phyloP scores from a whole-genome alignment of 2,888 invertebrate species.

The Dicycla oo region DNA sequence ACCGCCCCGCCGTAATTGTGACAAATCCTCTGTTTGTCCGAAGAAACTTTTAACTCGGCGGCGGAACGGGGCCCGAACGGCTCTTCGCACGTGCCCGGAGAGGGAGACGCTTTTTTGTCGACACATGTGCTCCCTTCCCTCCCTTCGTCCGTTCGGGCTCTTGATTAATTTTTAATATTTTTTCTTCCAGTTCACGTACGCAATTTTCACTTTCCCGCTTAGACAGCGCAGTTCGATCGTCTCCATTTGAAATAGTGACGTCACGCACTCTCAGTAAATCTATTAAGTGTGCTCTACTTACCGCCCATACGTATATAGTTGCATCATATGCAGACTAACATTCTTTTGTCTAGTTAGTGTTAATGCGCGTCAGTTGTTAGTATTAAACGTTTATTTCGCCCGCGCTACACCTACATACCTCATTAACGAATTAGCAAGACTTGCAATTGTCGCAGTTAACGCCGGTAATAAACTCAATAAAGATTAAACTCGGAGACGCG shows the following conservation, averaged over 20 bases:
- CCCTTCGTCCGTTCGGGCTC: conserved; percentile 71
- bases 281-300: conserved; percentile 72
- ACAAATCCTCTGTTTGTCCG: conserved; percentile 91
- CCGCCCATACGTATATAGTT: conserved; percentile 60
- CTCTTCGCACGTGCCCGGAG: conserved; percentile 87
- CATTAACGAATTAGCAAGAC: conserved; percentile 89
- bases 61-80: conserved; percentile 85
- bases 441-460: conserved; percentile 86
- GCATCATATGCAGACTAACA: conserved; percentile 71
- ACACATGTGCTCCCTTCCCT: conserved; percentile 86
- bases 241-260: conserved; percentile 65
- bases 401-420: conserved; percentile 89
- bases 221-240: conserved; percentile 73
- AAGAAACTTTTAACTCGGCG: conserved; percentile 89
- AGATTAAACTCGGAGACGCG: conserved; percentile 74
- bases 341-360: conserved; percentile 79
- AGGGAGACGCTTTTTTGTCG: conserved; percentile 89
- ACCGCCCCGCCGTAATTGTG: conserved; percentile 89
- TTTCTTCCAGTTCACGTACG: conserved; percentile 90
- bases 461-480: conserved; percentile 83
- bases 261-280: conserved; percentile 74
- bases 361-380: conserved; percentile 83
- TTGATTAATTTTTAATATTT: conserved; percentile 91
- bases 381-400: conserved; percentile 85
- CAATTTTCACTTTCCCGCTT: conserved; percentile 89